Conservation (phyloP, 53 echinoderm and acorn worm species). For the Paracentrotus lividus region DNA sequence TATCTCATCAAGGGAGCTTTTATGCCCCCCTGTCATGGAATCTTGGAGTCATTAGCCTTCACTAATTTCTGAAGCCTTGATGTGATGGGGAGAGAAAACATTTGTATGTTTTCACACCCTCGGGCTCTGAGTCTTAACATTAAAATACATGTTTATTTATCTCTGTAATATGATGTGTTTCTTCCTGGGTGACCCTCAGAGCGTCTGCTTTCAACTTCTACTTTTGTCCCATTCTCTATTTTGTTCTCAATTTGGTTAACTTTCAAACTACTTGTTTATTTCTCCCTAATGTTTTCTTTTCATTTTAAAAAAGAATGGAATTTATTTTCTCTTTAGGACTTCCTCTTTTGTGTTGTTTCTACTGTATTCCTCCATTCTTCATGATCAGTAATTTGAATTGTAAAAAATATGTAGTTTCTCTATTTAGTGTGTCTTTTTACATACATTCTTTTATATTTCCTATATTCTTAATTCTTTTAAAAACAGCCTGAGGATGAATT, state of each 20-base stretch:
- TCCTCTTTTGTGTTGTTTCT: background rate
- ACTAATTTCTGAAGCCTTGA: slow-evolving; percentile 33
- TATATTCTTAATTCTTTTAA: background rate
- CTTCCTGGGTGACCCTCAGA: slow-evolving; percentile 27
- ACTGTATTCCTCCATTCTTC: background rate
- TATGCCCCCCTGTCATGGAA: background rate
- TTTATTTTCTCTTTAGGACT: background rate
- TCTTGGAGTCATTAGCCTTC: background rate
- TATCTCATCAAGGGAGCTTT: background rate
- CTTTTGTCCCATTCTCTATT: background rate
- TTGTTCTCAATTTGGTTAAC: background rate
- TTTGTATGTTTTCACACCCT: slow-evolving; percentile 27
- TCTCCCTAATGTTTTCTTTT: background rate
- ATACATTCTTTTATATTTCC: background rate
- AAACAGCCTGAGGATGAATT: background rate
- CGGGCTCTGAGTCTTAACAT: background rate
- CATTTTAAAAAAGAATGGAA: background rate
- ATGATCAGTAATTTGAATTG: too few relatives aligned
- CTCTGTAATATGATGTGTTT: slow-evolving; percentile 36
- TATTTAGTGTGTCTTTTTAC: background rate
- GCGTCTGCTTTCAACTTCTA: background rate
- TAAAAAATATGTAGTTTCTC: background rate
- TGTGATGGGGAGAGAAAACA: background rate
- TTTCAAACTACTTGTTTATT: background rate
- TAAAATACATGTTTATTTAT: background rate